Percentiles rank a stretch among this genome's conserved stretches.
These are phyloP conservation scores for Apis mellifera DNA, from an alignment of 1,140 invertebrate species.

Conservation along the genomic window DNA sequence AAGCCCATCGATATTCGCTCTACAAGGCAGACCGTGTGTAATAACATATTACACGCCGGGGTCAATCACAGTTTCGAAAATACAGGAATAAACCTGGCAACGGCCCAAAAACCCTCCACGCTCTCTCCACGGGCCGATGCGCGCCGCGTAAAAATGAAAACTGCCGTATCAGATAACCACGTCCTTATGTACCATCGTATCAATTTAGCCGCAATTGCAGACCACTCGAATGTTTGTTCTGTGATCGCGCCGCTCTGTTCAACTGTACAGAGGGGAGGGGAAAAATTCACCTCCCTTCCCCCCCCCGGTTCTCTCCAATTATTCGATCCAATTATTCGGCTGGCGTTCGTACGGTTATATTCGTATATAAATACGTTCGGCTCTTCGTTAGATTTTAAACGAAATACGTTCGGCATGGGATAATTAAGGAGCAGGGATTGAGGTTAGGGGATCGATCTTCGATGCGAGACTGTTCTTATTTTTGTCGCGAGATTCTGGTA, in stretches of 20 bases:
- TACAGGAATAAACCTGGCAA: conserved; percentile 44
- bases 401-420: not conserved
- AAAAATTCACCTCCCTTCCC: not conserved
- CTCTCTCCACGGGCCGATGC: not conserved
- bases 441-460: not conserved
- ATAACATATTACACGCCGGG: conserved; percentile 41
- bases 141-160: conserved; percentile 32
- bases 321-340: conserved; percentile 1
- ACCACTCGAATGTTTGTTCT: conserved; percentile 29
- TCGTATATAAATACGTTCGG: not conserved
- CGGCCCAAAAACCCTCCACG: not conserved
- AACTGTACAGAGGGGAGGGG: too few relatives aligned
- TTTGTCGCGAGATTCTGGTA: not conserved
- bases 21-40: conserved; percentile 18
- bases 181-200: conserved; percentile 50
- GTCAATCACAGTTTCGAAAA: conserved; percentile 51
- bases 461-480: not conserved
- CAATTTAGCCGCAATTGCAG: conserved; percentile 47
- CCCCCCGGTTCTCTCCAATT: not conserved
- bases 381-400: not conserved
- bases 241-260: conserved; percentile 16
- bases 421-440: not conserved
- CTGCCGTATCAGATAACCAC: conserved; percentile 47
- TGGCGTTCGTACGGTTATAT: not conserved
- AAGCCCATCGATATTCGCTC: conserved; percentile 26